These are phyloP conservation scores for Lytechinus variegatus DNA, from an alignment of 35 echinoderm and acorn worm genomes.

Conservation along the genomic window DNA sequence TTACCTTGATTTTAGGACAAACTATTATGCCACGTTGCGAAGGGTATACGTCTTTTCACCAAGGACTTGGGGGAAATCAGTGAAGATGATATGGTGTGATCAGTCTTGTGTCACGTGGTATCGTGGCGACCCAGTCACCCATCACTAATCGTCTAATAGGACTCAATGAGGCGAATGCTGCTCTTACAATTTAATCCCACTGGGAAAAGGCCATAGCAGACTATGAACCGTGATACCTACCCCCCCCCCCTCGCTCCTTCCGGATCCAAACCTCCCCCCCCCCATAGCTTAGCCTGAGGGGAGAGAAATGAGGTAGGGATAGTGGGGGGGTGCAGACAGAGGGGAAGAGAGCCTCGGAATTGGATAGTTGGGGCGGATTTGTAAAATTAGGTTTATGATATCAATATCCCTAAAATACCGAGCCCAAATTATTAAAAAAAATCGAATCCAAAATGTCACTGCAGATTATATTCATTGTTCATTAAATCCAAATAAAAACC, in stretches of 20 bases:
- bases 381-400: no score
- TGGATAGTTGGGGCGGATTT: not conserved
- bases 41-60: not conserved
- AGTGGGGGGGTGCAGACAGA: not conserved
- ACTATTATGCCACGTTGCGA: not conserved
- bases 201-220: not conserved
- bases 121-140: not conserved
- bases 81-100: not conserved
- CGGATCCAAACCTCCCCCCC: not conserved
- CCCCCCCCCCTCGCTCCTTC: not conserved
- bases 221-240: not conserved
- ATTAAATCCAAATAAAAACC: not conserved
- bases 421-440: not conserved
- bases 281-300: no score
- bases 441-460: not conserved
- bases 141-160: not conserved
- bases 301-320: not conserved
- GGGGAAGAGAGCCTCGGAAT: not conserved
- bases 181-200: not conserved
- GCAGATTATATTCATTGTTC: not conserved
- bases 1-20: not conserved
- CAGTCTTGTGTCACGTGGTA: not conserved
- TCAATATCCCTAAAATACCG: not conserved
- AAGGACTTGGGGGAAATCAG: not conserved
- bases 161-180: not conserved